These are phyloP conservation scores for Phodopus roborovskii DNA, from an alignment of 2,113 vertebrate species.

Conservation along the genomic window DNA sequence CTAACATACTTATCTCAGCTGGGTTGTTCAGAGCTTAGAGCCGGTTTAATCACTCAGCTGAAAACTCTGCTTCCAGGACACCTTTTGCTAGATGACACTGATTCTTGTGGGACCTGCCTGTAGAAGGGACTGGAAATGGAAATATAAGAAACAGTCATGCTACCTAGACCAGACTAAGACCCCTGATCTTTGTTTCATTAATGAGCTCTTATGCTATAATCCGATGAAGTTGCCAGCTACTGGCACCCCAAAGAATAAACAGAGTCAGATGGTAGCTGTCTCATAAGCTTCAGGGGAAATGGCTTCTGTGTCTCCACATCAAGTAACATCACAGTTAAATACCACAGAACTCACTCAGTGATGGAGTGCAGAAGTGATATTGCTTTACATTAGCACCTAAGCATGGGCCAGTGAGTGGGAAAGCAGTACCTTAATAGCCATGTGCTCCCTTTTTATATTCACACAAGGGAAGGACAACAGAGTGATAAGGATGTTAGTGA, in stretches of 20 bases:
- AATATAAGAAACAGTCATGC: neutral
- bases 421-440: neutral
- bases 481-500: neutral
- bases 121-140: neutral
- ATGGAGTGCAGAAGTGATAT: neutral
- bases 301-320: neutral
- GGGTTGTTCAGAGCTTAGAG: neutral
- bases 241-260: constrained; percentile 24
- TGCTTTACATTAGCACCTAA: neutral
- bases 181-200: constrained; percentile 45
- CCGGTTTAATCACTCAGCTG: neutral
- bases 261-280: constrained; percentile 48
- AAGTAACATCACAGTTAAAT: neutral
- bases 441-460: neutral
- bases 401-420: neutral
- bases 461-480: neutral
- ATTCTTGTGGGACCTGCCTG: constrained; percentile 2
- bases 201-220: constrained; percentile 7
- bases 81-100: neutral
- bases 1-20: neutral
- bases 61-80: neutral
- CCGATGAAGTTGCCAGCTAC: neutral
- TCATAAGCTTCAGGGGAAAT: constrained; percentile 35
- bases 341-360: neutral
- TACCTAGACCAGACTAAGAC: constrained; percentile 39